Evolutionary conservation across 2,113 vertebrate species (phyloP).

Genomic region (Philantomba maxwellii): DNA sequence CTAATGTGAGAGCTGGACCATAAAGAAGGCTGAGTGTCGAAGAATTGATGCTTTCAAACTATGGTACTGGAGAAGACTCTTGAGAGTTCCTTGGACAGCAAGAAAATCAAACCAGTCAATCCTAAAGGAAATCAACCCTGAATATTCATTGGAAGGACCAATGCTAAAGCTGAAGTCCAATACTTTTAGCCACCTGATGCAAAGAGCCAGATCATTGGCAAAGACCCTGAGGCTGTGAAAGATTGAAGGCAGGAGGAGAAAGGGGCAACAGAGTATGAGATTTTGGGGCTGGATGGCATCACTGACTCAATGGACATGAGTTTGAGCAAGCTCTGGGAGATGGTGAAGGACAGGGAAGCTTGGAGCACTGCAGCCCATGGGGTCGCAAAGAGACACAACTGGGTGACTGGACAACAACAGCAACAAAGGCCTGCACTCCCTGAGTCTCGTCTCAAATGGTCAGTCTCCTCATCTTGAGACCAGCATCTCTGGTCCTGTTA

Average conservation of each 20-base stretch:
- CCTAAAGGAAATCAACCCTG: background rate
- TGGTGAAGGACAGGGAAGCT: background rate
- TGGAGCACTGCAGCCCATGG: background rate
- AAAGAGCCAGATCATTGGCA: background rate
- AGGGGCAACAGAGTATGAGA: background rate
- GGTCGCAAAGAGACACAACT: background rate
- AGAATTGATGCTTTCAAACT: background rate
- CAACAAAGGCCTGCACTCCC: background rate
- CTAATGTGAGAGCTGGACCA: background rate
- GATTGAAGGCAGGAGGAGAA: background rate
- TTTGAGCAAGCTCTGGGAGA: background rate
- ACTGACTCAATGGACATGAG: background rate
- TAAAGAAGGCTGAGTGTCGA: background rate
- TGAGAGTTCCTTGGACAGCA: background rate
- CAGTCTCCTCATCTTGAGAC: background rate
- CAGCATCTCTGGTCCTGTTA: background rate
- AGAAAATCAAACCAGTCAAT: background rate
- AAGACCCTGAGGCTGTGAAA: background rate
- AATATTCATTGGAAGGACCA: background rate
- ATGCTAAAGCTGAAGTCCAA: background rate
- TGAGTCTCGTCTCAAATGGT: background rate
- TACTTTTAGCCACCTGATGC: background rate
- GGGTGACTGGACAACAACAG: background rate
- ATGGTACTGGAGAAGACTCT: background rate
- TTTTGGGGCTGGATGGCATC: background rate